Evolutionary conservation across 1,140 invertebrate species (phyloP).

Genomic region (Bombus breviceps): DNA sequence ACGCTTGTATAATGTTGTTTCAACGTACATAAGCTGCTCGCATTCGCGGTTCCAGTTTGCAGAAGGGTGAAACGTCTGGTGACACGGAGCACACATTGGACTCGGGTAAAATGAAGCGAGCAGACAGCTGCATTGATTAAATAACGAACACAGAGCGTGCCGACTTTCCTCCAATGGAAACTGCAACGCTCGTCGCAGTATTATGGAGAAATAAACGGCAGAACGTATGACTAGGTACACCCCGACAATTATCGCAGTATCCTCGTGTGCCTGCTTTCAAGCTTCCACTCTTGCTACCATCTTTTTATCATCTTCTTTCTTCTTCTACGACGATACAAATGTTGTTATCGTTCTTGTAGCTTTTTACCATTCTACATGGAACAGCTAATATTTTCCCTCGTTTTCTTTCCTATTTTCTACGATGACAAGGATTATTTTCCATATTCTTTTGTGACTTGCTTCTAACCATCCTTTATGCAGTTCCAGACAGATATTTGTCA

Average conservation of each 20-base stretch:
- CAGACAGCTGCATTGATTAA: slow-evolving; percentile 29
- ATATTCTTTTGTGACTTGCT: too few relatives aligned
- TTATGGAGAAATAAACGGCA: neutral
- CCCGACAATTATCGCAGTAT: neutral
- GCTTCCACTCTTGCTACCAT: too few relatives aligned
- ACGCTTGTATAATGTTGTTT: slow-evolving; percentile 25
- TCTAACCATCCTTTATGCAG: too few relatives aligned
- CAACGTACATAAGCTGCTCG: slow-evolving; percentile 19
- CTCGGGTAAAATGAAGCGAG: slow-evolving; percentile 18
- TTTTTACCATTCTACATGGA: too few relatives aligned
- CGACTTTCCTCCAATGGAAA: neutral
- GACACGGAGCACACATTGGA: slow-evolving; percentile 13
- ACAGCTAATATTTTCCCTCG: too few relatives aligned
- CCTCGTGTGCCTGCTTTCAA: neutral
- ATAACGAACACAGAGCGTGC: slow-evolving; percentile 18
- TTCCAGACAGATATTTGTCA: too few relatives aligned
- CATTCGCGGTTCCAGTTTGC: slow-evolving; percentile 34
- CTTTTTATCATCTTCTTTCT: too few relatives aligned
- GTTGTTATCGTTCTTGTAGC: too few relatives aligned
- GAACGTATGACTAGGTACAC: neutral
- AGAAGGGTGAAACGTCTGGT: neutral
- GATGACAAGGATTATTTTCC: too few relatives aligned
- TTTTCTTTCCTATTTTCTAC: too few relatives aligned
- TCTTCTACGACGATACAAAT: too few relatives aligned
- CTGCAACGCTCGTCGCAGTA: neutral